Conservation (phyloP, 1,140 invertebrate genomes). For the Polypedilum vanderplanki region DNA sequence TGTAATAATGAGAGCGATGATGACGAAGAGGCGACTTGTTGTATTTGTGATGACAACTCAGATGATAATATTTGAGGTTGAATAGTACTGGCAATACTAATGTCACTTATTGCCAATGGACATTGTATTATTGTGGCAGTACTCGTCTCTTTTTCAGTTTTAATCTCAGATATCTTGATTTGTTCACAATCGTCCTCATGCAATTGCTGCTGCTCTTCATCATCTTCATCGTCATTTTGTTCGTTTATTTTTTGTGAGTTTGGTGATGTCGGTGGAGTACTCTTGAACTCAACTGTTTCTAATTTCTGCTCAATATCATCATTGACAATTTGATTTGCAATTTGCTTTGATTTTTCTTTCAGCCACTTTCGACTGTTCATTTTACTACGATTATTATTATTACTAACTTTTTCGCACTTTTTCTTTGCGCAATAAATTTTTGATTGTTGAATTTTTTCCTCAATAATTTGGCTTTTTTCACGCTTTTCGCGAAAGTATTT, state of each 20-base stretch:
- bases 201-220: not conserved
- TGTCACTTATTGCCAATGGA: not conserved
- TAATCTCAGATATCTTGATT: not conserved
- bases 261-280: not conserved
- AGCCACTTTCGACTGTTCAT: conserved; percentile 25
- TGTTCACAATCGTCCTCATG: not conserved
- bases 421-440: conserved; percentile 15
- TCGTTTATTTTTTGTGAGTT: not conserved
- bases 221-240: not conserved
- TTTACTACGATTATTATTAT: conserved; percentile 19
- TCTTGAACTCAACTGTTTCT: conserved; percentile 1
- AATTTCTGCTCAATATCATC: conserved; percentile 14
- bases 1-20: not conserved
- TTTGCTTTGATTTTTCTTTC: conserved; percentile 7
- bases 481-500: conserved; percentile 14
- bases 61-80: not conserved
- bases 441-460: conserved; percentile 1
- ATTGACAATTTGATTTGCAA: not conserved
- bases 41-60: not conserved
- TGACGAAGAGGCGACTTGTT: not conserved
- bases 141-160: not conserved
- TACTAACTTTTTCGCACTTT: conserved; percentile 4
- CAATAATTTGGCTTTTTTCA: conserved; percentile 5
- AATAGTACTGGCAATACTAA: not conserved
- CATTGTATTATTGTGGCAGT: not conserved